Evolutionary conservation across 2,113 vertebrate genomes (phyloP), one percentile per base, ranked within the genome.

Genomic region (Rynchops niger): DNA sequence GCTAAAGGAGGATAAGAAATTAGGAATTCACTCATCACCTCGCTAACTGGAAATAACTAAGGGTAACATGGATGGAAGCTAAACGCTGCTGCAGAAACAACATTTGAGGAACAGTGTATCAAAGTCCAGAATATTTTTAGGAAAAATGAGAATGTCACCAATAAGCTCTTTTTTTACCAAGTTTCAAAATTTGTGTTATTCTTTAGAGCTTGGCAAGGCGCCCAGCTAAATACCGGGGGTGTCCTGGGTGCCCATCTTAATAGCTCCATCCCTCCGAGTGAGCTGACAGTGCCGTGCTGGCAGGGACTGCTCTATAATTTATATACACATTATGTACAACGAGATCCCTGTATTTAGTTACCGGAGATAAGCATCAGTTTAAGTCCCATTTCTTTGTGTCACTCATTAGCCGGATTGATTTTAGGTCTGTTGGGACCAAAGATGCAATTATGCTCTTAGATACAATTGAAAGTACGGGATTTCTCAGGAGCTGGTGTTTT

Each of bases 291-390:
- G 36, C 82, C 5, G 7, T 34, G 38, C 52, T 70, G 52, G 45
- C 74, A 34, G 56, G 65, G 40, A 15, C 91, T 88, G 23, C 89
- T 95, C 72, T 23, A 80, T 88, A 92, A 86, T 96, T 96, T 86
- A 69, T 82, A 22, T 12, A 42, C 9, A 47, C 67, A 50, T 69
- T 34, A 47, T 34, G 76, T 65, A 65, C 72, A 86, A 86, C 0
- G 2, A 69, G 93, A 69, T 55, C 83, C 50, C 29, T 59, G 70
- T 76, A 27, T 56, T 82, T 62, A 83, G 49, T 92, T 93, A 66
- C 67, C 15, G 9, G 63, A 83, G 72, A 88, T 78, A 84, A 83
- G 63, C 49, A 83, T 10, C 67, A 49, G 43, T 52, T 79, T 29
- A 45, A 82, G 42, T 59, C 45, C 61, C 40, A 15, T 71, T 84